A percentile compares a stretch with the other conserved stretches of the same genome.
Evolutionary conservation across 2,113 vertebrate genomes (phyloP).

Genomic region (Sardina pilchardus): DNA sequence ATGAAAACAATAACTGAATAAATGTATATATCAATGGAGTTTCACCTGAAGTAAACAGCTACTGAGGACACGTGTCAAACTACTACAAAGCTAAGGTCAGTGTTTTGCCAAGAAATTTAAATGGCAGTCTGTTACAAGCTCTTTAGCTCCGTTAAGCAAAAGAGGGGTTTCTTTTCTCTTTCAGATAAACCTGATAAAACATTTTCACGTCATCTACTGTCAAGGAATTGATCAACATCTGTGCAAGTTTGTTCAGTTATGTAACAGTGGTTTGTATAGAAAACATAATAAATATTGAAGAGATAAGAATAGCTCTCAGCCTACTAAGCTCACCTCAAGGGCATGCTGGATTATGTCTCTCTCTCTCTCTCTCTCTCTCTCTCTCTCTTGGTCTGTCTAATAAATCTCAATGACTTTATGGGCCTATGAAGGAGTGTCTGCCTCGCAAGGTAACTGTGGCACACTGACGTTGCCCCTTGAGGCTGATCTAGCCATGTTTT

Average conservation of each 20-base stretch:
- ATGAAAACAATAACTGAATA: neutral
- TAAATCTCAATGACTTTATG: conserved; percentile 11
- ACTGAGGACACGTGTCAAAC: neutral
- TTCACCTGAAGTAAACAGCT: neutral
- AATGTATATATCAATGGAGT: neutral
- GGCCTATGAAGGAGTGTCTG: neutral
- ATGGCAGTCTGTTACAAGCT: neutral
- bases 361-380: conserved; percentile 11
- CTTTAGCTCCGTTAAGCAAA: neutral
- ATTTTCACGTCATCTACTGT: neutral
- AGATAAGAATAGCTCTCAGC: neutral
- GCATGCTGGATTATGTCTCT: conserved; percentile 7
- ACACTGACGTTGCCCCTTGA: neutral
- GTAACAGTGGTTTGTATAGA: neutral
- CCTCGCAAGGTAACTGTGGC: neutral
- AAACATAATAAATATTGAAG: neutral
- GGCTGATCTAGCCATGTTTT: conserved; percentile 13
- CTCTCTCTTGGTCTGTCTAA: neutral
- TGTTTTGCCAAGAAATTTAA: neutral
- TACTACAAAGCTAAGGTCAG: neutral
- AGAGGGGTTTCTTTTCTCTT: neutral
- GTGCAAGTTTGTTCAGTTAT: neutral
- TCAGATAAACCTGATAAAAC: neutral
- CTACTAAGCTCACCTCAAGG: conserved; percentile 1
- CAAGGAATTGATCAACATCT: neutral